phyloP scores from a whole-genome alignment of 2,888 invertebrate genomes.

The Pheosia tremula region DNA sequence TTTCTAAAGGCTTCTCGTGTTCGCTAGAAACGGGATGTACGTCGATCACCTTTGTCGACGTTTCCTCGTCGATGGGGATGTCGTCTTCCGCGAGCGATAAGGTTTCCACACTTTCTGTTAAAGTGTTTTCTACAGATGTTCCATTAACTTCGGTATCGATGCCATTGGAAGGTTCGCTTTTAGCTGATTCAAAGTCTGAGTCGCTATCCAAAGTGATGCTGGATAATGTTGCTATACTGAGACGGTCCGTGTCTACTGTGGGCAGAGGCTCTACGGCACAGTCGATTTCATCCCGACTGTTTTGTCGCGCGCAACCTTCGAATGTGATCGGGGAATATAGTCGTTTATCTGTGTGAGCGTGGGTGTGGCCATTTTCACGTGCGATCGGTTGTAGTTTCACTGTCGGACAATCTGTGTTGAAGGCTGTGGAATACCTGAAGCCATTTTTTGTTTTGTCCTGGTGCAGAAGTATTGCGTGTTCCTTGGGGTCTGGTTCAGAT shows the following conservation, averaged over 20 bases:
- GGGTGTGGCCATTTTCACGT: slow-evolving; percentile 70
- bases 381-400: slow-evolving; percentile 72
- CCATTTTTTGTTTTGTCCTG: slow-evolving; percentile 82
- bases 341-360: slow-evolving; percentile 57
- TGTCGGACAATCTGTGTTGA: slow-evolving; percentile 70
- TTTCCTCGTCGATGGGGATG: slow-evolving; percentile 56
- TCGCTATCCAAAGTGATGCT: slow-evolving; percentile 68
- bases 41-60: slow-evolving; percentile 31
- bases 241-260: slow-evolving; percentile 47
- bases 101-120: slow-evolving; percentile 58
- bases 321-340: slow-evolving; percentile 78
- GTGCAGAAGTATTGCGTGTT: slow-evolving; percentile 60
- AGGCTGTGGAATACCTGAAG: slow-evolving; percentile 70
- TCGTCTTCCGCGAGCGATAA: slow-evolving; percentile 63
- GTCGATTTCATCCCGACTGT: slow-evolving; percentile 73
- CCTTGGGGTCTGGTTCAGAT: slow-evolving; percentile 71
- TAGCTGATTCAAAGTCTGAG: slow-evolving; percentile 79
- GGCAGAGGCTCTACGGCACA: slow-evolving; percentile 47
- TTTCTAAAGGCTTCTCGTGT: slow-evolving; percentile 51
- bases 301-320: slow-evolving; percentile 75
- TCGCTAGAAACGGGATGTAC: slow-evolving; percentile 34
- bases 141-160: slow-evolving; percentile 56
- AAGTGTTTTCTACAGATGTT: slow-evolving; percentile 50
- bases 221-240: slow-evolving; percentile 50
- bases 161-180: slow-evolving; percentile 72